Evolutionary conservation across 2,797 vertebrate genomes (phyloP).

Genomic region (Sebastes elongatus): DNA sequence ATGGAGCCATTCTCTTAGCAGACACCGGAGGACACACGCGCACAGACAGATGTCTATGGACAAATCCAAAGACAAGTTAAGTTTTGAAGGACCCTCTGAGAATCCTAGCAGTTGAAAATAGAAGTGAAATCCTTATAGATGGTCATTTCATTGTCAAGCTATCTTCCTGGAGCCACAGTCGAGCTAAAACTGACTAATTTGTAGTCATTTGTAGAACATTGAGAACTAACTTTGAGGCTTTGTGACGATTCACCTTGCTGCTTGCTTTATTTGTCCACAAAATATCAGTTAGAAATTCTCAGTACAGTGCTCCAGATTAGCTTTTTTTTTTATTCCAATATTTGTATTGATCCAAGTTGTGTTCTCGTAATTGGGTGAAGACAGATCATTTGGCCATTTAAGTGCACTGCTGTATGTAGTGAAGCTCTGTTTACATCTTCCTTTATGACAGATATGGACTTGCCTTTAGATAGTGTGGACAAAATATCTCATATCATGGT

Average conservation of each 20-base stretch:
- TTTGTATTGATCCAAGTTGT: neutral
- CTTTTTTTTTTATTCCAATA: neutral
- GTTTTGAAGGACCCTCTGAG: slow-evolving; percentile 37
- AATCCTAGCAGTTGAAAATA: slow-evolving; percentile 11
- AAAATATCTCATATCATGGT: neutral
- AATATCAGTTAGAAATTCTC: neutral
- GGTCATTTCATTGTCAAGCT: neutral
- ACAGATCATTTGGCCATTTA: neutral
- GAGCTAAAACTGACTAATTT: neutral
- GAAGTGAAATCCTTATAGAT: fast-evolving
- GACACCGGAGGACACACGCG: slow-evolving; percentile 67
- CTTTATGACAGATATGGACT: neutral
- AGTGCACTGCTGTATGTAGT: neutral
- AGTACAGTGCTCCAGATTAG: neutral
- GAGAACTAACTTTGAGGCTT: neutral
- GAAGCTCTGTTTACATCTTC: neutral
- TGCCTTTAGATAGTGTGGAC: neutral
- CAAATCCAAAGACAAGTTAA: slow-evolving; percentile 2
- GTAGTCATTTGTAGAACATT: neutral
- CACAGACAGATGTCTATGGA: slow-evolving; percentile 57
- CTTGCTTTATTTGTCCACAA: neutral
- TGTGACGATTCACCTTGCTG: neutral
- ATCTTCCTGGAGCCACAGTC: neutral
- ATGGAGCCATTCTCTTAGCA: slow-evolving; percentile 73
- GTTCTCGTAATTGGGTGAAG: neutral